Conservation (phyloP, 2,888 invertebrate species). For the Acanthosepion lycidas region DNA sequence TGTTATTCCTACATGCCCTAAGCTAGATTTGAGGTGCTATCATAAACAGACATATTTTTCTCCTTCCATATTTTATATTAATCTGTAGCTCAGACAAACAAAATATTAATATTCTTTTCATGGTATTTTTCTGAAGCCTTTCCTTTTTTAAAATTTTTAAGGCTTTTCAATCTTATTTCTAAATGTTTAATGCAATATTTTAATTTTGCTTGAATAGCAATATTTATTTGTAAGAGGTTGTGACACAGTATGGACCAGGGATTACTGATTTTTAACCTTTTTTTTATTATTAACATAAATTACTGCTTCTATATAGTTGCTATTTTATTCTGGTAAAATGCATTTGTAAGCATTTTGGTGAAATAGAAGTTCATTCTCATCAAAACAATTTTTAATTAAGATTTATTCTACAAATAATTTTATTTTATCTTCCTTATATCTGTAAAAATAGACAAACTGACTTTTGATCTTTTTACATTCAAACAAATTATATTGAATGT, state of each 20-base stretch:
- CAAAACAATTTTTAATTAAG: neutral
- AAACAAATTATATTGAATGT: neutral
- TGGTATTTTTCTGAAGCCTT: neutral
- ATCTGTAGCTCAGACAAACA: neutral
- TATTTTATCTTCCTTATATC: neutral
- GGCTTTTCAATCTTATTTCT: neutral
- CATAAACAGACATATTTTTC: slow-evolving; percentile 5
- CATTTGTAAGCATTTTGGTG: neutral
- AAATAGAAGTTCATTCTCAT: neutral
- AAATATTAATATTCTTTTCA: neutral
- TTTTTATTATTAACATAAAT: neutral
- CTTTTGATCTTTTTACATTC: slow-evolving; percentile 33
- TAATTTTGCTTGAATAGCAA: neutral
- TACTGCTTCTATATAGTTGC: no score
- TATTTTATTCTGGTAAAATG: neutral
- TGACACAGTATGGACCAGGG: neutral
- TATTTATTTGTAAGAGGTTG: neutral
- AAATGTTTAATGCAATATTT: no score
- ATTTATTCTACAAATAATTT: neutral
- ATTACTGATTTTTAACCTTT: neutral
- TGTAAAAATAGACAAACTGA: neutral
- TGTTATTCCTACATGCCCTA: neutral
- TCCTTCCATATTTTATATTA: neutral
- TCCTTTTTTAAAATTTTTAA: neutral
- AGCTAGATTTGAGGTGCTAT: slow-evolving; percentile 4